Evolutionary conservation across 2,113 vertebrate species (phyloP).

Genomic region (Glaucomys volans): DNA sequence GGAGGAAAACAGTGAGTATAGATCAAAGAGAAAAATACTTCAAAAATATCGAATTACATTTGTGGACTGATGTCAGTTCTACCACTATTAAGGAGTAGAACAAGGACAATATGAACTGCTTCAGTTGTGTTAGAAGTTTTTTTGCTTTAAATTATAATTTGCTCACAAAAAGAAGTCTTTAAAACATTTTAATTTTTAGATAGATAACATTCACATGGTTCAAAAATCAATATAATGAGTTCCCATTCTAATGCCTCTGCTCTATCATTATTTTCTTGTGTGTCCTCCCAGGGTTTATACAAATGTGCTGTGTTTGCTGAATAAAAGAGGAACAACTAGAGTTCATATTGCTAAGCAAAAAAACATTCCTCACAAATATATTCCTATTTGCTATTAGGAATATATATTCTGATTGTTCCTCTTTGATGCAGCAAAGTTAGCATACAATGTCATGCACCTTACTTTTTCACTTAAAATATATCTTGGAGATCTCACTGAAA

Average conservation of each 20-base stretch:
- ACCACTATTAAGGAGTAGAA: not conserved
- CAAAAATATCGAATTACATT: not conserved
- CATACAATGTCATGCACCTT: not conserved
- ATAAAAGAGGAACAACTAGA: too few relatives aligned
- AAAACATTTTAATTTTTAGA: not conserved
- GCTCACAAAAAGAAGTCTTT: slow-evolving; percentile 26
- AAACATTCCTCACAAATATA: too few relatives aligned
- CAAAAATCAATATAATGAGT: not conserved
- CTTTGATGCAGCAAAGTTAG: not conserved
- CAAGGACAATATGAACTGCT: not conserved
- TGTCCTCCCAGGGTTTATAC: slow-evolving; percentile 36
- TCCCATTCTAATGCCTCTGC: not conserved
- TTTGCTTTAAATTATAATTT: slow-evolving; percentile 54
- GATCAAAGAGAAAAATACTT: not conserved
- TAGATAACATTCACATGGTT: slow-evolving; percentile 18
- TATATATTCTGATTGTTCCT: not conserved
- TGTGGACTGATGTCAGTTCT: not conserved
- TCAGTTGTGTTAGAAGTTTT: not conserved
- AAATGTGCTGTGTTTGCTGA: not conserved
- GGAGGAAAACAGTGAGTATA: not conserved
- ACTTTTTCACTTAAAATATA: not conserved
- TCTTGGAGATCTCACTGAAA: not conserved
- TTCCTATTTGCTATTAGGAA: not conserved
- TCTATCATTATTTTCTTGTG: not conserved
- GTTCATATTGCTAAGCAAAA: too few relatives aligned